phyloP scores from a whole-genome alignment of 1,140 invertebrate species.

The Panagrolaimus sp. region DNA sequence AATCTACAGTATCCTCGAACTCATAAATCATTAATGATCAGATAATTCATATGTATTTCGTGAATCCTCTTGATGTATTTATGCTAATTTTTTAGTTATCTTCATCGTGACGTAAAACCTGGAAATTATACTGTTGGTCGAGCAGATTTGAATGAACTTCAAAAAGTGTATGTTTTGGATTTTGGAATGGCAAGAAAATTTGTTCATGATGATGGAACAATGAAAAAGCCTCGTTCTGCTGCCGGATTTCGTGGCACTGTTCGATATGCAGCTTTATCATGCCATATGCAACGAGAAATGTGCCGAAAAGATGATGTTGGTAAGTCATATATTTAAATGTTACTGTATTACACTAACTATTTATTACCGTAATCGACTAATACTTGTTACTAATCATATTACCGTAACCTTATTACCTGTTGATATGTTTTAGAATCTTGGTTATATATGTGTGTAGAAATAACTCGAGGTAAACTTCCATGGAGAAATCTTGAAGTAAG shows the following conservation, averaged over 20 bases:
- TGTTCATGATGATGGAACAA: slow-evolving; percentile 33
- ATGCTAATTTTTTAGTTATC: slow-evolving; percentile 46
- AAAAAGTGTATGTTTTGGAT: slow-evolving; percentile 47
- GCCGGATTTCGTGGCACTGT: slow-evolving; percentile 49
- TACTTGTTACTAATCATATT: no score
- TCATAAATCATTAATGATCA: no score
- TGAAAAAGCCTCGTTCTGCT: slow-evolving; percentile 35
- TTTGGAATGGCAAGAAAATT: slow-evolving; percentile 43
- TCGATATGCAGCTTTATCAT: slow-evolving; percentile 41
- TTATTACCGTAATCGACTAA: no score
- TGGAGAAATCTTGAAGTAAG: slow-evolving; percentile 38
- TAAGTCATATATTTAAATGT: no score
- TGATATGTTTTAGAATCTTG: slow-evolving; percentile 45
- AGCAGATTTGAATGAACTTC: slow-evolving; percentile 41
- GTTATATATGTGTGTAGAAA: slow-evolving; percentile 43
- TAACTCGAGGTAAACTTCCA: slow-evolving; percentile 40
- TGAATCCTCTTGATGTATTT: background rate
- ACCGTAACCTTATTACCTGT: no score
- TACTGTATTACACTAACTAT: no score
- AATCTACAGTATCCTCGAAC: slow-evolving; percentile 19
- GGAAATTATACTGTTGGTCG: slow-evolving; percentile 52
- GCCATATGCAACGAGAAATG: slow-evolving; percentile 34
- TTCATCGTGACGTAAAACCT: slow-evolving; percentile 52
- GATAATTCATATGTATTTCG: background rate
- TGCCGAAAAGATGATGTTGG: slow-evolving; percentile 45